These are phyloP conservation scores for Odocoileus hemionus DNA, from an alignment of 2,113 vertebrate genomes.

Conservation along the genomic window DNA sequence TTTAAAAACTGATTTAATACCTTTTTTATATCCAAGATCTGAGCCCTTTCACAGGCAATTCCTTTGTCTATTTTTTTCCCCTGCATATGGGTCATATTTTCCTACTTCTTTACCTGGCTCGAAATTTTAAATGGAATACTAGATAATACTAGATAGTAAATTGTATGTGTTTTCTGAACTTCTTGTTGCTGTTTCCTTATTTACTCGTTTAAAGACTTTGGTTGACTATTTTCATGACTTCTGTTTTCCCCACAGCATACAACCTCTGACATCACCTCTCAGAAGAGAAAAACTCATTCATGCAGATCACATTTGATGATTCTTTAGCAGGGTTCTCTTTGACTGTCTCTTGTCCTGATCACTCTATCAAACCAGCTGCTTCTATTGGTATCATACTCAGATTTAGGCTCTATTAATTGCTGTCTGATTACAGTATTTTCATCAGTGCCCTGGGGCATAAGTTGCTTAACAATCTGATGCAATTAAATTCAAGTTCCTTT, in stretches of 20 bases:
- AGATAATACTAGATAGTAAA: not conserved
- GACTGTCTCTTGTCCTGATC: not conserved
- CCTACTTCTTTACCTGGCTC: not conserved
- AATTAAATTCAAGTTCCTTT: not conserved
- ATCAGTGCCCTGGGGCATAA: not conserved
- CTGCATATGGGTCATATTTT: not conserved
- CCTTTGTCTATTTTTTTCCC: not conserved
- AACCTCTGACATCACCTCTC: not conserved
- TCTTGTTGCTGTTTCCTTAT: not conserved
- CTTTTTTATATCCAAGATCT: not conserved
- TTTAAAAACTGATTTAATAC: not conserved
- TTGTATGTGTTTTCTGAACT: not conserved
- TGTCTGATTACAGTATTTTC: not conserved
- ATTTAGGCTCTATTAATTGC: not conserved
- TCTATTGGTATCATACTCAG: not conserved
- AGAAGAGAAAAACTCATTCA: not conserved
- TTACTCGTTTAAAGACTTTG: not conserved
- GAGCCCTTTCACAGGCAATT: not conserved
- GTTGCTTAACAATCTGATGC: not conserved
- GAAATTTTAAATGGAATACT: not conserved
- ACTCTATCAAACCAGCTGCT: not conserved
- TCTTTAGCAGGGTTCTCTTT: not conserved
- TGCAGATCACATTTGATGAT: not conserved
- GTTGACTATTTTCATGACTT: not conserved
- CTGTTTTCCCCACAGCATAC: not conserved